Percentiles rank a stretch among this genome's conserved stretches.
Conservation (phyloP, 1,140 invertebrate genomes). For the Gonatopus flavifemur region DNA sequence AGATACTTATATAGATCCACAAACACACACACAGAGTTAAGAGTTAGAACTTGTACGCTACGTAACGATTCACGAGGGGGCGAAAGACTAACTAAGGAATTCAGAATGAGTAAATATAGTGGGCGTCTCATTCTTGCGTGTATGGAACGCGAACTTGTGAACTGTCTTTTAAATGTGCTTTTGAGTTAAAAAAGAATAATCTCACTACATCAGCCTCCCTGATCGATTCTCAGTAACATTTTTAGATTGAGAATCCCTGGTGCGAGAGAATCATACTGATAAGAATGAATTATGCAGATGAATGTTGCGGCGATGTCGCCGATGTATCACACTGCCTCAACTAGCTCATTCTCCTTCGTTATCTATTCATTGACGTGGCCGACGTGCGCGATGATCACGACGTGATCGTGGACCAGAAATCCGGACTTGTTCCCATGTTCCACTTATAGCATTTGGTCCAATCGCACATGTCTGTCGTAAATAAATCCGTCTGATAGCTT, state of each 20-base stretch:
- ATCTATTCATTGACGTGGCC: constrained; percentile 53
- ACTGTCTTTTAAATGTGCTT: constrained; percentile 17
- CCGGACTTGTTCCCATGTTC: constrained; percentile 53
- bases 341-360: constrained; percentile 56
- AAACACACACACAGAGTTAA: too few relatives aligned
- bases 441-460: constrained; percentile 43
- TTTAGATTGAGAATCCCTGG: constrained; percentile 43
- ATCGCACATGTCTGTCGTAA: constrained; percentile 38
- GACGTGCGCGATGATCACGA: constrained; percentile 48
- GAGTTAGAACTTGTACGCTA: constrained; percentile 40
- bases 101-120: constrained; percentile 47
- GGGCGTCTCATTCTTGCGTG: constrained; percentile 35
- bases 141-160: constrained; percentile 33
- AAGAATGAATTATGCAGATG: constrained; percentile 56
- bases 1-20: too few relatives aligned
- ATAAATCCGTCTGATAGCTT: constrained; percentile 35
- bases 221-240: neutral
- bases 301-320: constrained; percentile 54
- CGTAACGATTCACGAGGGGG: constrained; percentile 44
- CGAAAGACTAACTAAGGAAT: constrained; percentile 40
- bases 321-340: constrained; percentile 54
- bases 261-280: constrained; percentile 49
- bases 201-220: neutral
- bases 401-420: constrained; percentile 54
- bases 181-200: constrained; percentile 15